Evolutionary conservation across 2,797 vertebrate genomes (phyloP).

Genomic region (Streptopelia turtur): DNA sequence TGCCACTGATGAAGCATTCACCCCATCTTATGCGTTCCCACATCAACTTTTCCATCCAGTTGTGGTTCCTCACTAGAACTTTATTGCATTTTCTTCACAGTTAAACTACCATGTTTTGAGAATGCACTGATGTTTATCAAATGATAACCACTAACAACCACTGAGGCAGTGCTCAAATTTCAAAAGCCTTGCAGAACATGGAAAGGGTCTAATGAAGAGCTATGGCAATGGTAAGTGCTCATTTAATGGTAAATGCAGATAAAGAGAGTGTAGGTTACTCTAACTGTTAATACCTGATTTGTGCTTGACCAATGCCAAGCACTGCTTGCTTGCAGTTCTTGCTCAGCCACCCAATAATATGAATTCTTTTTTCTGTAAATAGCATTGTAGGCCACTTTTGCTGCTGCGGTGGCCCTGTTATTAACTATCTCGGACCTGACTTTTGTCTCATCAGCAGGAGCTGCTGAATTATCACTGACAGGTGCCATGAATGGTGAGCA

Average conservation of each 20-base stretch:
- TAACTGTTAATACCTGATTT: background rate
- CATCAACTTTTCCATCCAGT: background rate
- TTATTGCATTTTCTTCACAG: background rate
- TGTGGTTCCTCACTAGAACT: background rate
- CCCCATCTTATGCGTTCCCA: background rate
- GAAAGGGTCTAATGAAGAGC: background rate
- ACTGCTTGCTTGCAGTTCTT: background rate
- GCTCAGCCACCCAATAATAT: background rate
- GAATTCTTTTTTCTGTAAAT: background rate
- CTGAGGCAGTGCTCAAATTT: background rate
- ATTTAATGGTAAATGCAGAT: background rate
- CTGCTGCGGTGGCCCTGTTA: background rate
- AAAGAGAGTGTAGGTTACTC: background rate
- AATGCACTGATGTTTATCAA: background rate
- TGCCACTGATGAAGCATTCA: background rate
- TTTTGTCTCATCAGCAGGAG: conserved; percentile 4
- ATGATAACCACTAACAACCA: background rate
- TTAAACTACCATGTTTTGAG: background rate
- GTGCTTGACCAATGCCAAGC: background rate
- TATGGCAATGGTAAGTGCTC: background rate
- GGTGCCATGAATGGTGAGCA: background rate
- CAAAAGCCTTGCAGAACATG: background rate
- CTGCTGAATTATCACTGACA: conserved; percentile 25
- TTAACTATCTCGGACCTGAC: background rate
- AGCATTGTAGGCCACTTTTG: background rate